Percentiles rank a stretch among this genome's conserved stretches.
phyloP scores from a whole-genome alignment of 2,797 vertebrate species.

The Darevskia nairensis region DNA sequence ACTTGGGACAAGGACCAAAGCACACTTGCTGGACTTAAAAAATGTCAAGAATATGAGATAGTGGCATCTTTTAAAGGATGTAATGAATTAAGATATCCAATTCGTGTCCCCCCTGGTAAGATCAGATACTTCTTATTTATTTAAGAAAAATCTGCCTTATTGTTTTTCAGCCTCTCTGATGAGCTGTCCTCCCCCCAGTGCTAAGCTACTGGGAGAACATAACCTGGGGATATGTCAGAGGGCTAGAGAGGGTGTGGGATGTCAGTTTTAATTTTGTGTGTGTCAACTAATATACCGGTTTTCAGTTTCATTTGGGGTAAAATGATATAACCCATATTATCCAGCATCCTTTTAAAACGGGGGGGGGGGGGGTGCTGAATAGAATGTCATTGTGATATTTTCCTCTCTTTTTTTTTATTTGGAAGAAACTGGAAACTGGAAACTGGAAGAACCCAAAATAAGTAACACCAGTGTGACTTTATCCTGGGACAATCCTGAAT shows the following conservation, averaged over 20 bases:
- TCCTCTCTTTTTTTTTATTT: neutral
- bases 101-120: conserved; percentile 24
- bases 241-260: neutral
- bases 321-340: neutral
- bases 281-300: neutral
- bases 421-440: neutral
- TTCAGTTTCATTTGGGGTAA: neutral
- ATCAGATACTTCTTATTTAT: neutral
- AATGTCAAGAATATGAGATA: neutral
- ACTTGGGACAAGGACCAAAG: rapidly evolving
- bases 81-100: rapidly evolving
- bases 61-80: neutral
- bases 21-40: neutral
- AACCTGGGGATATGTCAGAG: neutral
- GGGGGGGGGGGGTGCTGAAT: neutral
- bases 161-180: neutral
- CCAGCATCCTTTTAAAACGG: neutral
- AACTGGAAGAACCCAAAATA: rapidly evolving
- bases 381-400: neutral
- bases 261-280: neutral
- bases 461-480: neutral
- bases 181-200: neutral
- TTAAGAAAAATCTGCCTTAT: neutral
- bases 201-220: neutral
- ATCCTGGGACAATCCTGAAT: neutral